Evolutionary conservation across 2,888 invertebrate species (phyloP).

Genomic region (Corbicula japonica): DNA sequence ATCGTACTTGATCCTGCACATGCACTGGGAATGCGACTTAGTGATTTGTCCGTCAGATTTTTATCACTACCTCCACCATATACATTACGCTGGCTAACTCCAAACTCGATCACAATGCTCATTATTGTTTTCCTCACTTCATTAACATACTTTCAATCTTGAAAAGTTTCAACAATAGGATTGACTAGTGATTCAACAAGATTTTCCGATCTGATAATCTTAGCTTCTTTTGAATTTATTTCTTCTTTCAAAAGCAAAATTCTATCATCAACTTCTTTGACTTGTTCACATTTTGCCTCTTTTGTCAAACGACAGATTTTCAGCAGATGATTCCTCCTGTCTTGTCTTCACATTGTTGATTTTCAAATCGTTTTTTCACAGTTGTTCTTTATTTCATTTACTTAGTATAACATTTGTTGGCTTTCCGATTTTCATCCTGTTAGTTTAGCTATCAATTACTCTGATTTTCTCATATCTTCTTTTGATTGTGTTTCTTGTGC

Average conservation of each 20-base stretch:
- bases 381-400: background rate
- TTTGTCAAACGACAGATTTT: constrained; percentile 11
- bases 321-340: constrained; percentile 4
- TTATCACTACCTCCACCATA: constrained; percentile 21
- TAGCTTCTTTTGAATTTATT: constrained; percentile 24
- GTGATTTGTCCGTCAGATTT: constrained; percentile 32
- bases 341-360: background rate
- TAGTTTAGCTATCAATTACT: background rate
- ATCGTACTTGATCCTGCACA: constrained; percentile 13
- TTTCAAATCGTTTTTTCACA: background rate
- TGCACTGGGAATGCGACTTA: constrained; percentile 38
- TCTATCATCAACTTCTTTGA: background rate
- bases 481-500: constrained; percentile 12
- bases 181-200: constrained; percentile 8
- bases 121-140: constrained; percentile 46
- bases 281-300: background rate
- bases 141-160: constrained; percentile 39
- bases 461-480: constrained; percentile 2
- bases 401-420: background rate
- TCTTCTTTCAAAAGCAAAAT: constrained; percentile 20
- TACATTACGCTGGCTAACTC: constrained; percentile 33
- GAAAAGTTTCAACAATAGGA: constrained; percentile 28
- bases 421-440: background rate
- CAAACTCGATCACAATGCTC: constrained; percentile 38
- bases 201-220: constrained; percentile 32